phyloP scores from a whole-genome alignment of 1,140 invertebrate species.

The Heliconius eleuchia region DNA sequence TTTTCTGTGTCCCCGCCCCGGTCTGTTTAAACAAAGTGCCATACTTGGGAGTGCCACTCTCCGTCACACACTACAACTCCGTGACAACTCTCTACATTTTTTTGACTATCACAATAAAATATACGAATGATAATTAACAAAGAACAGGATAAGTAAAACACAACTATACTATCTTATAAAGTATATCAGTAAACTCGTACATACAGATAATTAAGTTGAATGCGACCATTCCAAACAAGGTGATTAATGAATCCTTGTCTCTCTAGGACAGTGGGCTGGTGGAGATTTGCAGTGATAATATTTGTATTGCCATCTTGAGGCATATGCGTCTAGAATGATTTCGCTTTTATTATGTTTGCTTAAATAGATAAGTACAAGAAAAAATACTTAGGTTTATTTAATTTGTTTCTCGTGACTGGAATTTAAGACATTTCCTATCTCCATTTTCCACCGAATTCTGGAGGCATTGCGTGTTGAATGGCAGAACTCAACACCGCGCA shows the following conservation, averaged over 20 bases:
- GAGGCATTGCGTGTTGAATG: no score
- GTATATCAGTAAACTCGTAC: neutral
- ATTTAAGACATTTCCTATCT: no score
- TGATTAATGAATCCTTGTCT: slow-evolving; percentile 20
- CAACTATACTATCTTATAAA: neutral
- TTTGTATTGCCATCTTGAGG: neutral
- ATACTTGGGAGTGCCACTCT: no score
- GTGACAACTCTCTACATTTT: no score
- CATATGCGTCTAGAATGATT: neutral
- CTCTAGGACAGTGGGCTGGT: slow-evolving; percentile 12
- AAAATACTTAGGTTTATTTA: no score
- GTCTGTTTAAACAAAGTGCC: no score
- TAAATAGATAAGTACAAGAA: neutral
- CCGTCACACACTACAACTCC: no score
- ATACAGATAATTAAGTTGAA: slow-evolving; percentile 11
- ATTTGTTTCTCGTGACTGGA: no score
- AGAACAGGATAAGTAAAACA: neutral
- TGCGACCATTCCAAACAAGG: neutral
- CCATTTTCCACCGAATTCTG: no score
- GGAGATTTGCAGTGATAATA: slow-evolving; percentile 23
- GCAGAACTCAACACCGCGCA: no score
- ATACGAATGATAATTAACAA: neutral
- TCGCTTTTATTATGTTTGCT: neutral
- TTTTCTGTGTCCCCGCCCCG: no score
- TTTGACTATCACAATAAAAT: no score